phyloP scores from a whole-genome alignment of 2,113 vertebrate species.

The Oryzias javanicus region DNA sequence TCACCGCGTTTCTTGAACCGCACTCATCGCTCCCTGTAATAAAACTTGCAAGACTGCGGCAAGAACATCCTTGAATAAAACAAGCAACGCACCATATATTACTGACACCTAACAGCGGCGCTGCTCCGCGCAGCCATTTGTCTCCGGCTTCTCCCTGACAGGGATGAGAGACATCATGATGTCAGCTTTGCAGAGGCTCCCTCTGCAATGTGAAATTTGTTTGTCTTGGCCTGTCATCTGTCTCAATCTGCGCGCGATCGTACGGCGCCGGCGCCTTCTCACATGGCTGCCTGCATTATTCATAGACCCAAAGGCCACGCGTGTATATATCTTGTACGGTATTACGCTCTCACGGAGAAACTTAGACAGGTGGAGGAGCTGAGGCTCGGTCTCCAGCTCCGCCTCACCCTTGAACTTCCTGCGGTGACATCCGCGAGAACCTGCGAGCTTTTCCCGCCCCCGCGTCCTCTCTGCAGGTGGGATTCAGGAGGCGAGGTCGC shows the following conservation, averaged over 20 bases:
- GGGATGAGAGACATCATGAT: slow-evolving; percentile 61
- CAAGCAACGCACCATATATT: slow-evolving; percentile 25
- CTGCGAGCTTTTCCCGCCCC: slow-evolving; percentile 20
- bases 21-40: slow-evolving; percentile 1
- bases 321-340: slow-evolving; percentile 55
- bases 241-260: slow-evolving; percentile 54
- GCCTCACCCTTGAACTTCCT: slow-evolving; percentile 24
- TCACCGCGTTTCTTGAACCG: background rate
- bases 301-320: slow-evolving; percentile 54
- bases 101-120: slow-evolving; percentile 45
- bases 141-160: slow-evolving; percentile 48
- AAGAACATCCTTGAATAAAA: slow-evolving; percentile 34
- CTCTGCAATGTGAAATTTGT: slow-evolving; percentile 65
- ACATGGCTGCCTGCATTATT: slow-evolving; percentile 60
- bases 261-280: slow-evolving; percentile 26
- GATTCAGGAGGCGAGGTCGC: slow-evolving; percentile 21
- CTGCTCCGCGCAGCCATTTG: slow-evolving; percentile 30
- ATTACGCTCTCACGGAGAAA: slow-evolving; percentile 48
- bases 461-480: slow-evolving; percentile 42
- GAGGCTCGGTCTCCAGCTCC: slow-evolving; percentile 5
- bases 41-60: slow-evolving; percentile 13
- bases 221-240: slow-evolving; percentile 67
- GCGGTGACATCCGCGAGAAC: slow-evolving; percentile 5
- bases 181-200: slow-evolving; percentile 52
- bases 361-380: slow-evolving; percentile 34